phyloP scores from a whole-genome alignment of 2,797 vertebrate species.

The Phyllotis vaccarum region DNA sequence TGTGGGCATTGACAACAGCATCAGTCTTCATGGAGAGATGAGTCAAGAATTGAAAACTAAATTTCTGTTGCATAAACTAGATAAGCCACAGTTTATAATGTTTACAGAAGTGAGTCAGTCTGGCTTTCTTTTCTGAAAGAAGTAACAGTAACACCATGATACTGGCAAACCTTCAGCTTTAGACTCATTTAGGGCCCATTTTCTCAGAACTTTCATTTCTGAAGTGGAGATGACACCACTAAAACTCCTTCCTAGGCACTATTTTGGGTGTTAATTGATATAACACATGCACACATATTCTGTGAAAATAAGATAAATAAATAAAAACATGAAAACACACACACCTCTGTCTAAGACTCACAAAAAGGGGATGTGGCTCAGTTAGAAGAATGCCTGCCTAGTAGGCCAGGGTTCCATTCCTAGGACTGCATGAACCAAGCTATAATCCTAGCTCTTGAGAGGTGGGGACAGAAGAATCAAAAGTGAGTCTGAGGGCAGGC shows the following conservation, averaged over 20 bases:
- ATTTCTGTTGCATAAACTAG: background rate
- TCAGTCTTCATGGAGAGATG: background rate
- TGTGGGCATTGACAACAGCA: background rate
- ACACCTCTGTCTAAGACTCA: background rate
- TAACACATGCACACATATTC: background rate
- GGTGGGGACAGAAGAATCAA: background rate
- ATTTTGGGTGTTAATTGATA: background rate
- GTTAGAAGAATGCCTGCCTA: background rate
- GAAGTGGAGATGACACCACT: background rate
- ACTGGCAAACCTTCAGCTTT: background rate
- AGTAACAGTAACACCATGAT: background rate
- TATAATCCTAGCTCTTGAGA: background rate
- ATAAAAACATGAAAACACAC: background rate
- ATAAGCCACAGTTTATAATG: background rate
- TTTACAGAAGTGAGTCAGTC: slow-evolving; percentile 2
- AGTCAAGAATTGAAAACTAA: slow-evolving; percentile 38
- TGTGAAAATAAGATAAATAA: background rate
- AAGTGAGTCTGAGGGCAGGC: background rate
- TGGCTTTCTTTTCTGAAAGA: background rate
- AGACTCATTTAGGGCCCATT: background rate
- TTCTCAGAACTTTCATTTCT: too few relatives aligned
- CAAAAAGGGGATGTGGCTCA: background rate
- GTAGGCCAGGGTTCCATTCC: background rate
- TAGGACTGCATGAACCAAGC: background rate
- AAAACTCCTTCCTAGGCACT: background rate